phyloP scores from a whole-genome alignment of 1,140 invertebrate species.

The Hydropsyche tenuis region DNA sequence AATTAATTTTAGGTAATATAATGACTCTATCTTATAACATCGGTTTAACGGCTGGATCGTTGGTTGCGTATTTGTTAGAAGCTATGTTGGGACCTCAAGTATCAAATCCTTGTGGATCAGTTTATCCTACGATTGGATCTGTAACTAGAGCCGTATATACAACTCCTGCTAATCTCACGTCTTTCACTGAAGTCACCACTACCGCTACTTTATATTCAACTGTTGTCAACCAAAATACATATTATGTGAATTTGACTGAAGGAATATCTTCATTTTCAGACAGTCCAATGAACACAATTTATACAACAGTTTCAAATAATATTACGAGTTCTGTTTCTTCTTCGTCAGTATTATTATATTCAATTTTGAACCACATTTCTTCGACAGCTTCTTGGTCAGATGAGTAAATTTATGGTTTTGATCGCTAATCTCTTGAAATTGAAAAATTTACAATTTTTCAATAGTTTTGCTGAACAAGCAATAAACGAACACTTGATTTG shows the following conservation, averaged over 20 bases:
- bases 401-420: no score
- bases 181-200: constrained; percentile 22
- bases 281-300: background rate
- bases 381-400: constrained; percentile 8
- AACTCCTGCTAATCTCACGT: constrained; percentile 36
- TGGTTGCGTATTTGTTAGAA: constrained; percentile 83
- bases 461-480: no score
- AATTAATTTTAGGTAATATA: constrained; percentile 81
- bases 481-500: background rate
- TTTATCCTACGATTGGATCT: constrained; percentile 44
- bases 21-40: constrained; percentile 91
- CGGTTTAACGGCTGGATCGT: constrained; percentile 81
- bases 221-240: background rate
- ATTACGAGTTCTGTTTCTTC: background rate
- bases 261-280: background rate
- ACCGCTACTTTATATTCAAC: constrained; percentile 5
- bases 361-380: background rate
- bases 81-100: constrained; percentile 71
- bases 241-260: background rate
- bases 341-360: background rate
- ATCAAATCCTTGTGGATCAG: constrained; percentile 54
- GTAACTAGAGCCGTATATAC: constrained; percentile 40
- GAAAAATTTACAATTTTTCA: no score
- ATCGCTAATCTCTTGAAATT: no score
- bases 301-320: background rate